Percentiles rank a stretch among this genome's conserved stretches.
phyloP scores from a whole-genome alignment of 2,797 vertebrate genomes.

The Malurus leucopterus region DNA sequence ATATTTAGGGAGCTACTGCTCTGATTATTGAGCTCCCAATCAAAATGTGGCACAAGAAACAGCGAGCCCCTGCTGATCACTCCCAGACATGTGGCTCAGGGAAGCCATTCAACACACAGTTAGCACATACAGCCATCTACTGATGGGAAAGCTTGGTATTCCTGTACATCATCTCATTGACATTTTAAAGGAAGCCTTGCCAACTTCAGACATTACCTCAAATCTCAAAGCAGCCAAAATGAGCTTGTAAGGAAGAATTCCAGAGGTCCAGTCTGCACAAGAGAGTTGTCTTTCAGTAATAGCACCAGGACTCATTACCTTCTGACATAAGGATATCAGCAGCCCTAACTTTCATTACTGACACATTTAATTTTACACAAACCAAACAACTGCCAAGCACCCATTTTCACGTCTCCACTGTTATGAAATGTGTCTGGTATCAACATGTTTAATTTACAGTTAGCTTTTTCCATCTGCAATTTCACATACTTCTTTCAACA shows the following conservation, averaged over 20 bases:
- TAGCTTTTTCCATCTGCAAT: not conserved
- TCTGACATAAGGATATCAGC: not conserved
- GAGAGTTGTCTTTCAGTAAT: not conserved
- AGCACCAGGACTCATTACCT: not conserved
- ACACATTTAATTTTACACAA: not conserved
- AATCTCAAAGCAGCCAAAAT: not conserved
- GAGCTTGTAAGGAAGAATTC: not conserved
- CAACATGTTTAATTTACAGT: slow-evolving; percentile 9
- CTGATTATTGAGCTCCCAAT: not conserved
- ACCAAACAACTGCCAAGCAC: not conserved
- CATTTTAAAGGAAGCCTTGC: not conserved
- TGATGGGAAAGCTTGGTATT: not conserved
- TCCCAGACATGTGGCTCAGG: not conserved
- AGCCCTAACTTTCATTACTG: not conserved
- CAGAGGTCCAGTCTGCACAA: not conserved
- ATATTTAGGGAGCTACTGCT: not conserved
- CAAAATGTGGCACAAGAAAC: not conserved
- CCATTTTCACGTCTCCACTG: not conserved
- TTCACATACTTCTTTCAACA: not conserved
- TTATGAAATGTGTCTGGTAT: not conserved
- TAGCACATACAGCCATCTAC: slow-evolving; percentile 29
- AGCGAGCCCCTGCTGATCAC: not conserved
- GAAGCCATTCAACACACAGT: not conserved
- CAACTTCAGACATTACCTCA: not conserved
- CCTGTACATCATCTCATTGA: not conserved